Conservation (phyloP, 2,888 invertebrate genomes). For the Subacronicta megacephala region DNA sequence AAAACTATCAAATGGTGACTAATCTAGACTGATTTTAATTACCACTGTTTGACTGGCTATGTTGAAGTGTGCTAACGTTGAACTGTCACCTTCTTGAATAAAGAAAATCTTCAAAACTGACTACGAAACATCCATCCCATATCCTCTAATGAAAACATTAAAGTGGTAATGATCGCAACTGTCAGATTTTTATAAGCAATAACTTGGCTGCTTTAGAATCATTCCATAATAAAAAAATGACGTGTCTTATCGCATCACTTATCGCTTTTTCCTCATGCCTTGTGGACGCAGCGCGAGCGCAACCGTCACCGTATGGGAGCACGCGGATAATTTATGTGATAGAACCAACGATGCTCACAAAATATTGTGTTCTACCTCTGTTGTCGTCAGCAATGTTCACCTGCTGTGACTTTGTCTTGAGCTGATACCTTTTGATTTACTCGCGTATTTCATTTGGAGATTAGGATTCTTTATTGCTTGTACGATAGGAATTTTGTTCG, state of each 20-base stretch:
- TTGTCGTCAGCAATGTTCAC: slow-evolving; percentile 66
- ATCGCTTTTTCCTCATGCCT: slow-evolving; percentile 26
- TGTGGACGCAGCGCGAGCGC: slow-evolving; percentile 37
- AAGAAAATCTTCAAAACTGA: too few relatives aligned
- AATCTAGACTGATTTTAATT: neutral
- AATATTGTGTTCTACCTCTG: slow-evolving; percentile 66
- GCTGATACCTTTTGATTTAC: slow-evolving; percentile 58
- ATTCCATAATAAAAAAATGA: neutral
- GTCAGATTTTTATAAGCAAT: too few relatives aligned
- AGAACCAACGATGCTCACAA: slow-evolving; percentile 66
- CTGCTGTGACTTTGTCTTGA: slow-evolving; percentile 62
- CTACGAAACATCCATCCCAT: too few relatives aligned
- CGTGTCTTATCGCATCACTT: slow-evolving; percentile 36
- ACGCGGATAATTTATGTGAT: slow-evolving; percentile 74
- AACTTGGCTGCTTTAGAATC: neutral
- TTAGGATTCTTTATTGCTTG: slow-evolving; percentile 49
- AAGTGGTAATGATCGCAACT: too few relatives aligned
- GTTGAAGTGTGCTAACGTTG: too few relatives aligned
- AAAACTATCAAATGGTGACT: neutral
- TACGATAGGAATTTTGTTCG: slow-evolving; percentile 33
- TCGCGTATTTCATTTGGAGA: slow-evolving; percentile 48
- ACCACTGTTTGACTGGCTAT: neutral
- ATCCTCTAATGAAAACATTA: too few relatives aligned
- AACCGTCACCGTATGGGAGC: slow-evolving; percentile 66
- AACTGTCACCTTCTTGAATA: too few relatives aligned